Conservation (phyloP, 1,140 invertebrate species). For the Laupala kohalensis region DNA sequence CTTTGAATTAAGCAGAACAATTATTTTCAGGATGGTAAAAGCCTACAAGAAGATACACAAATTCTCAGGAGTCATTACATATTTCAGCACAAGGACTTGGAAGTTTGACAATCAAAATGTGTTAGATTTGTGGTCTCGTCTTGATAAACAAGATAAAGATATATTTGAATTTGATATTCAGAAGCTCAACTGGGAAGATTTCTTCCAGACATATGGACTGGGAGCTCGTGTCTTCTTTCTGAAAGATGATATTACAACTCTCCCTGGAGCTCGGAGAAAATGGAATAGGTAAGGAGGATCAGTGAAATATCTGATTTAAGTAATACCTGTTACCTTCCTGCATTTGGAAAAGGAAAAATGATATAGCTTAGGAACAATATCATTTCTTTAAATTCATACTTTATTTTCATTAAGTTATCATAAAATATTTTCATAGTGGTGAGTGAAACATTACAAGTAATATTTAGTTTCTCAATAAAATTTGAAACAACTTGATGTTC, state of each 20-base stretch:
- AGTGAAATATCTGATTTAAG: too few species aligned
- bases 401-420: too few species aligned
- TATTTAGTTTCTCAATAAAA: too few species aligned
- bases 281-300: constrained; percentile 47
- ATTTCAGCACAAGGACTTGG: constrained; percentile 60
- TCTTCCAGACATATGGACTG: constrained; percentile 46
- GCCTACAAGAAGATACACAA: constrained; percentile 63
- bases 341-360: too few species aligned
- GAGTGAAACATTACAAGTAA: too few species aligned
- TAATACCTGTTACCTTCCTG: too few species aligned
- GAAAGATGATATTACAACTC: constrained; percentile 51
- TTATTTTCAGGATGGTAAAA: constrained; percentile 42
- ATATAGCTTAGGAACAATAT: too few species aligned
- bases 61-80: constrained; percentile 51
- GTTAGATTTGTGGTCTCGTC: constrained; percentile 35
- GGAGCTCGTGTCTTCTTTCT: constrained; percentile 53
- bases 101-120: constrained; percentile 52
- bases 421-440: too few species aligned
- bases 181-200: constrained; percentile 51
- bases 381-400: too few species aligned
- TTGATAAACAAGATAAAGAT: constrained; percentile 41
- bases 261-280: constrained; percentile 40
- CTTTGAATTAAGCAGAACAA: too few species aligned
- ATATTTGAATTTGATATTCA: constrained; percentile 55
- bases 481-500: too few species aligned